Evolutionary conservation across 1,140 invertebrate genomes (phyloP), one percentile per base, ranked within the genome.

Genomic region (Drosophila sturtevanti): DNA sequence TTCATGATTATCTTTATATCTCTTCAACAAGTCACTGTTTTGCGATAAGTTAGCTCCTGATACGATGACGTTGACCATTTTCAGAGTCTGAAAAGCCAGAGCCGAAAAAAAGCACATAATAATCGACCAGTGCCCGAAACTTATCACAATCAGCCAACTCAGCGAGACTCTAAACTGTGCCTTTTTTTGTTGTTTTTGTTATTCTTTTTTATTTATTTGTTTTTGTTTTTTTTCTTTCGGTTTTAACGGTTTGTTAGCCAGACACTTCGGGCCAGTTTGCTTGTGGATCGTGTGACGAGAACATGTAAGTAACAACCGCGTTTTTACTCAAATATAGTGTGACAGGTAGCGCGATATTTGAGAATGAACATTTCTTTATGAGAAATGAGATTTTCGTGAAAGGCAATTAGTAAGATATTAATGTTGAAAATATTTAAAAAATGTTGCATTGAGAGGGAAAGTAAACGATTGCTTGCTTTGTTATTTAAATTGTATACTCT

Each of bases 211-310:
- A n/a, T n/a, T n/a, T n/a, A n/a, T n/a, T n/a, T n/a, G n/a, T n/a
- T n/a, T n/a, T 44, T 18, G 16, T 18, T 48, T 22, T 38, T 61
- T 18, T 24, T 27, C 22, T 51, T 59, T 79, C 54, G 72, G 71
- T 55, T 89, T 87, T 82, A 86, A 81, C 71, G 74, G 76, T 68
- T 63, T 31, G 37, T 65, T 79, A 55, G 77, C 55, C 35, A 59
- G 14, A 68, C 68, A 16, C 56, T 79, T 70, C 35, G 60, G 82
- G 79, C 68, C 82, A 87, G 82, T 87, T 87, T 63, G 75, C 69
- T 72, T 63, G 79, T 69, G 75, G 82, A 87, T 81, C 62, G 76
- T 76, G 82, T 52, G 71, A 70, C 62, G 84, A 82, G 68, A 76
- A 72, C 84, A 87, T 82, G 82, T 82, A 76, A 79, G 75, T 61